A percentile compares a stretch with the other conserved stretches of the same genome.
Evolutionary conservation across 2,888 invertebrate species (phyloP).

Genomic region (Caenorhabditis zanzibari): DNA sequence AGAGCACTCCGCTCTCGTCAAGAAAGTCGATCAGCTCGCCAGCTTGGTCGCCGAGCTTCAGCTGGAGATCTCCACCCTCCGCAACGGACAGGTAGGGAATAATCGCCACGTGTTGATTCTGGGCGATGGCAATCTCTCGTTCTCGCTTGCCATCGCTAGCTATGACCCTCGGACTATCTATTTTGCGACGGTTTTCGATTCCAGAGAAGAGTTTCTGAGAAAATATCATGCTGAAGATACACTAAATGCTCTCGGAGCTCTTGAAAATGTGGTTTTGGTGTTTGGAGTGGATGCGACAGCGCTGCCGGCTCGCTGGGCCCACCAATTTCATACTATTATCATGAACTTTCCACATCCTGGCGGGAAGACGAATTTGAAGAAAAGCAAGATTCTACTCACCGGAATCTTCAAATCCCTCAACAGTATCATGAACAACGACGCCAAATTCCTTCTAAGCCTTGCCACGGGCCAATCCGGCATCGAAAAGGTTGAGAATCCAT

Average conservation of each 20-base stretch:
- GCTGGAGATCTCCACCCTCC: conserved; percentile 48
- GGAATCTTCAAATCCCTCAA: conserved; percentile 75
- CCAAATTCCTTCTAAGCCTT: conserved; percentile 75
- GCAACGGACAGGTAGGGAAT: conserved; percentile 38
- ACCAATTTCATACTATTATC: conserved; percentile 85
- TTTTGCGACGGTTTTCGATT: conserved; percentile 73
- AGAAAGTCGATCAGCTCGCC: conserved; percentile 67
- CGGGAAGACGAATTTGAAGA: conserved; percentile 87
- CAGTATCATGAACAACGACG: conserved; percentile 43
- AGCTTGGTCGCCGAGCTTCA: conserved; percentile 70
- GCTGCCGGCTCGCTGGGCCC: conserved; percentile 54
- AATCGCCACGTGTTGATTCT: conserved; percentile 61
- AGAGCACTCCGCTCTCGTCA: conserved; percentile 68
- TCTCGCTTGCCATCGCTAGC: conserved; percentile 66
- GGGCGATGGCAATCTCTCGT: conserved; percentile 76
- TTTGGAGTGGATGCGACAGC: conserved; percentile 72
- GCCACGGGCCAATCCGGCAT: conserved; percentile 78
- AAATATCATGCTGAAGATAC: conserved; percentile 64
- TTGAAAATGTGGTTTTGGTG: conserved; percentile 60
- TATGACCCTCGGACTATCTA: conserved; percentile 39
- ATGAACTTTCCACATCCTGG: conserved; percentile 88
- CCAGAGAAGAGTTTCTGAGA: conserved; percentile 56
- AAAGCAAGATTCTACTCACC: conserved; percentile 86
- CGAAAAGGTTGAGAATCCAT: conserved; percentile 8
- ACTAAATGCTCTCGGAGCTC: conserved; percentile 34